These are phyloP conservation scores for Eidolon dupreanum DNA, from an alignment of 2,797 vertebrate species.

Conservation along the genomic window DNA sequence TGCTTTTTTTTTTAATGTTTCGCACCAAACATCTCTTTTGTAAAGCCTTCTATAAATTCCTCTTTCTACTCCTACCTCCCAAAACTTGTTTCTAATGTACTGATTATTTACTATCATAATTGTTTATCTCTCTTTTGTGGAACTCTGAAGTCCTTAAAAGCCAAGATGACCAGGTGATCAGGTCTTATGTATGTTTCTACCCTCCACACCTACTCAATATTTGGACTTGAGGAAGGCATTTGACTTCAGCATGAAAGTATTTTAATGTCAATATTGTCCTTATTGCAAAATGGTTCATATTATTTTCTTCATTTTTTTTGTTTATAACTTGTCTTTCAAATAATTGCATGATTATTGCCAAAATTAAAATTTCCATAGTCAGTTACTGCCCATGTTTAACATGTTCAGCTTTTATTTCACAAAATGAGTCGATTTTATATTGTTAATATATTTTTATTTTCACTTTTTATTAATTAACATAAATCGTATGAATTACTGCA, in stretches of 20 bases:
- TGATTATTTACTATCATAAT: not conserved
- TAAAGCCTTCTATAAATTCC: not conserved
- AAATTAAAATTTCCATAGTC: not conserved
- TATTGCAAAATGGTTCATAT: not conserved
- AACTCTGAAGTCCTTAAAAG: not conserved
- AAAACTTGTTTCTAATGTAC: not conserved
- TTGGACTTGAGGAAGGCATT: not conserved
- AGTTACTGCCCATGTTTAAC: not conserved
- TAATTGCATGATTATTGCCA: not conserved
- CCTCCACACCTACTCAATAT: not conserved
- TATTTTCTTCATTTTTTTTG: not conserved
- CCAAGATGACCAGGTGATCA: not conserved
- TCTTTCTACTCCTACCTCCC: not conserved
- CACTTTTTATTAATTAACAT: not conserved
- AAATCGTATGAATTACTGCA: not conserved
- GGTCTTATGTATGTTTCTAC: not conserved
- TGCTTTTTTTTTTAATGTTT: not conserved
- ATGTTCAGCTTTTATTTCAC: not conserved
- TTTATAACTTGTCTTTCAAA: slow-evolving; percentile 11
- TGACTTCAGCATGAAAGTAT: not conserved
- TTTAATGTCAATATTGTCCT: not conserved
- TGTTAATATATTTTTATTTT: not conserved
- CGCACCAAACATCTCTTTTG: not conserved
- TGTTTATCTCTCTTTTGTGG: not conserved
- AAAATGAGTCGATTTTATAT: not conserved